These are phyloP conservation scores for Abscondita cerata DNA, from an alignment of 2,888 invertebrate species.

Conservation along the genomic window DNA sequence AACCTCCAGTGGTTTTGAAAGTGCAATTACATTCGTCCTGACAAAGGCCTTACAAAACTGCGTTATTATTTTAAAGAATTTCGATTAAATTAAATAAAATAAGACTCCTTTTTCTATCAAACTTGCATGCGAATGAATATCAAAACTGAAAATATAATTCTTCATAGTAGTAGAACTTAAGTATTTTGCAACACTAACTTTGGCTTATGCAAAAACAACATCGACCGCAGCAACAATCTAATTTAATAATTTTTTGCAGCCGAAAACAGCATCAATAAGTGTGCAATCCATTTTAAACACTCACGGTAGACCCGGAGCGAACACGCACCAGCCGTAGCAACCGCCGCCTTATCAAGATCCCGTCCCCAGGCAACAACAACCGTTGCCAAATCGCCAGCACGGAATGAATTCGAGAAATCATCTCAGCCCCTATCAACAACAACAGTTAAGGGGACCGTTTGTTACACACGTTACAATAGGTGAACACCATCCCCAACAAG, in stretches of 20 bases:
- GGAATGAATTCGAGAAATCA: conserved; percentile 26
- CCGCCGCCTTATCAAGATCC: conserved; percentile 45
- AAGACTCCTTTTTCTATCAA: not conserved
- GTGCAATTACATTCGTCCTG: no score
- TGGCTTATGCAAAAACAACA: not conserved
- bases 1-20: no score
- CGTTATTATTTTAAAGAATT: no score
- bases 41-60: no score
- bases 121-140: not conserved
- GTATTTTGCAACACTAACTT: conserved; percentile 1
- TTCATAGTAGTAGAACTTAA: no score
- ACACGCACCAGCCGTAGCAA: conserved; percentile 50
- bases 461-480: conserved; percentile 69
- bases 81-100: not conserved
- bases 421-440: conserved; percentile 47
- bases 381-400: conserved; percentile 30
- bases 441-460: conserved; percentile 62
- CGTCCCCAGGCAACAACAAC: conserved; percentile 48
- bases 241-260: conserved; percentile 54
- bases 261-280: conserved; percentile 73
- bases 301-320: conserved; percentile 44
- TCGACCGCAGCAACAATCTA: not conserved
- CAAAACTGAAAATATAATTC: no score
- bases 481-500: conserved; percentile 57
- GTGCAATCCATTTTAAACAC: conserved; percentile 68